phyloP scores from a whole-genome alignment of 2,888 invertebrate species.

The Theodoxus fluviatilis region DNA sequence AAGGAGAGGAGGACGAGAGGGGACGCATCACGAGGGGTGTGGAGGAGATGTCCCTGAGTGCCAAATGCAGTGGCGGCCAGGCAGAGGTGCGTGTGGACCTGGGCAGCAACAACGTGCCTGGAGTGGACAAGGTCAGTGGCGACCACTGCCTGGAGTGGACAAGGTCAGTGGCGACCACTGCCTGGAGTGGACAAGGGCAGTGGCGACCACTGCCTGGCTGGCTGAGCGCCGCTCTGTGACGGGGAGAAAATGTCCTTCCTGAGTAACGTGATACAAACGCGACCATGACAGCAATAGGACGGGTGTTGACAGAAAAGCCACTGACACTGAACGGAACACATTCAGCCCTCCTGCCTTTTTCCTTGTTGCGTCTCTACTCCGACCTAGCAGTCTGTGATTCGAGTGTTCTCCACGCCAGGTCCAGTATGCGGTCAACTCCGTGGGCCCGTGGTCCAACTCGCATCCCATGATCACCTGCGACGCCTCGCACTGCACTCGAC shows the following conservation, averaged over 20 bases:
- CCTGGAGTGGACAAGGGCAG: slow-evolving; percentile 34
- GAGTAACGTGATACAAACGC: too few species aligned
- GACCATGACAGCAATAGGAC: too few species aligned
- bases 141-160: slow-evolving; percentile 34
- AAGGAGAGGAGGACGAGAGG: slow-evolving; percentile 16
- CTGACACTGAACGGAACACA: neutral
- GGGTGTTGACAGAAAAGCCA: neutral
- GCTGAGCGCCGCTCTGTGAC: too few species aligned
- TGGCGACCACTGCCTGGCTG: too few species aligned
- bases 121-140: slow-evolving; percentile 35
- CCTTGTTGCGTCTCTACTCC: too few species aligned
- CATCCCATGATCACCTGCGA: slow-evolving; percentile 40
- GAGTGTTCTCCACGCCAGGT: slow-evolving; percentile 31
- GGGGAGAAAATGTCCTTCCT: too few species aligned
- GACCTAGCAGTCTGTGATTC: too few species aligned
- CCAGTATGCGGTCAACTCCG: slow-evolving; percentile 41
- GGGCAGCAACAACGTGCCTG: slow-evolving; percentile 34
- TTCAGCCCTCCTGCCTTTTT: too few species aligned
- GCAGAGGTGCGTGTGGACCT: slow-evolving; percentile 38
- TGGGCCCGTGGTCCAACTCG: slow-evolving; percentile 31
- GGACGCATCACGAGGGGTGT: slow-evolving; percentile 22
- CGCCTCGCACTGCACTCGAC: slow-evolving; percentile 28
- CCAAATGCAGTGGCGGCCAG: slow-evolving; percentile 34
- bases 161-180: slow-evolving; percentile 39
- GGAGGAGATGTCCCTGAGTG: slow-evolving; percentile 30